Base-by-base conservation (phyloP, 1,140 invertebrate genomes). In the Ostrea edulis region DNA sequence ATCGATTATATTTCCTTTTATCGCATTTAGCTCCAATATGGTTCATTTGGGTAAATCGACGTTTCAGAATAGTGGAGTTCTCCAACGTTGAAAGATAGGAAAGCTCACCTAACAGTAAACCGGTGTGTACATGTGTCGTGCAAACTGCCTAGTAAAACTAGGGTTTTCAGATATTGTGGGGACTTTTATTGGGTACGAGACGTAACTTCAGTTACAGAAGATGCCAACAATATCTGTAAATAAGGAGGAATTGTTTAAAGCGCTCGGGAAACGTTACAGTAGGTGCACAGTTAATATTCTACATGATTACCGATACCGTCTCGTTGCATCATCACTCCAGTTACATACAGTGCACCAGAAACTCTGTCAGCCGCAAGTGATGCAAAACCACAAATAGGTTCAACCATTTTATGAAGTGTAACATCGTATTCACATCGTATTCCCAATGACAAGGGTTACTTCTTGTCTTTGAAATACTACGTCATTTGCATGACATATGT, bases 221-320 rank as follows among this genome's bases (percentile, higher is more conserved):
- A 87, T 87, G 86, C 86, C 86, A 20, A 87, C 86, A 58, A 87
- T 87, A 62, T 55, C 68, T 35, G 77, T 87, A 22, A 82, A 87
- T 51, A 87, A 87, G 77, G 86, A 87, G 44, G 86, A 87, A 62
- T 29, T 87, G 68, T 87, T 87, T 52, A 87, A 82, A 87, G 81
- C 51, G n/a, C 77, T 87, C 35, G 86, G 86, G 55, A 87, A 44
- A 82, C 29, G 44, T 35, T 87, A 87, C 54, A 87, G 86, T 87
- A 82, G 82, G 77, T 87, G 20, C n/a, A 2, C 68, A 77, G 25
- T 11, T 1, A 29, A 25, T n/a, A 17, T 4, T 62, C 14, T n/a
- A 0, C 55, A 44, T 44, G 35, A 44, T 44, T 44, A 44, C n/a
- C 14, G 55, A 17, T 58, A 17, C 8, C 22, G 25, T 25, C 22